Conservation (phyloP, 2,797 vertebrate genomes). For the Sandelia bainsii region DNA sequence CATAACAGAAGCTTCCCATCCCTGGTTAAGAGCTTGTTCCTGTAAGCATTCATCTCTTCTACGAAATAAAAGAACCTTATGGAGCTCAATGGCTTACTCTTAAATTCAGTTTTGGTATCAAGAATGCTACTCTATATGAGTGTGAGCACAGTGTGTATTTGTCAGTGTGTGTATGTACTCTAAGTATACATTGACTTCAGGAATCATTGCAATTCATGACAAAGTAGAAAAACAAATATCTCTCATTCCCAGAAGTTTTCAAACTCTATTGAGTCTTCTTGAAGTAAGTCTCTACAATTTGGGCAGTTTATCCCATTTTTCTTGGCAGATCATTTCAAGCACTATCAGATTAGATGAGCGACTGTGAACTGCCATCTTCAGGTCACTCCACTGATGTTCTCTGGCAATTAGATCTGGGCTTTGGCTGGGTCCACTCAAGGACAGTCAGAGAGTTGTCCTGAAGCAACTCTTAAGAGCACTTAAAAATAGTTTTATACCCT, state of each 20-base stretch:
- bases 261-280: too few species aligned
- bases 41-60: constrained; percentile 48
- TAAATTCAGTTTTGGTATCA: neutral
- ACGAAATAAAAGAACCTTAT: constrained; percentile 14
- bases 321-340: too few species aligned
- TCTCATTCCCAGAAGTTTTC: too few species aligned
- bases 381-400: neutral
- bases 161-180: too few species aligned
- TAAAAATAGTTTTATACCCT: neutral
- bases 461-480: neutral
- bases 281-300: too few species aligned
- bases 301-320: too few species aligned
- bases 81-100: neutral
- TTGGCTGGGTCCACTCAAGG: too few species aligned
- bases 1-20: constrained; percentile 20
- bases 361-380: neutral
- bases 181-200: neutral
- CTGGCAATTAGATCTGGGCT: neutral
- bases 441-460: neutral
- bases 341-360: too few species aligned
- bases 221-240: too few species aligned
- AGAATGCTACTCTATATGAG: neutral
- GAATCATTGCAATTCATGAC: neutral
- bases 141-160: neutral
- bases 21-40: constrained; percentile 44